Evolutionary conservation across 1,140 invertebrate species (phyloP).

Genomic region (Elymnias hypermnestra): DNA sequence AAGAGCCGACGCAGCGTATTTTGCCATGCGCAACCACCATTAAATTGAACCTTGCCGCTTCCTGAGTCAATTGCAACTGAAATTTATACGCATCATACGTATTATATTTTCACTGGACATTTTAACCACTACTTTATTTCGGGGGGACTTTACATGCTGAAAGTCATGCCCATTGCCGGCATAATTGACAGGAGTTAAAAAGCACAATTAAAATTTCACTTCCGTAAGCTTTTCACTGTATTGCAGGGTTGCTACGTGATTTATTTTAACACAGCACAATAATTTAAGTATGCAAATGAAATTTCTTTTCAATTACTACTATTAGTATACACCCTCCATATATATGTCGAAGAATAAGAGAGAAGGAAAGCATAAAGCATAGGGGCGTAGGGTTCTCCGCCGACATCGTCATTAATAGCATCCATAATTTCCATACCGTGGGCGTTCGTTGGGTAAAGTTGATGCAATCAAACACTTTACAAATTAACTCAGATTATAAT

Average conservation of each 20-base stretch:
- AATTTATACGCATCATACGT: constrained; percentile 25
- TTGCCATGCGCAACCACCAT: constrained; percentile 67
- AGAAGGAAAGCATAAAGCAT: too few relatives aligned
- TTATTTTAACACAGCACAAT: not conserved
- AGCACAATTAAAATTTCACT: constrained; percentile 4
- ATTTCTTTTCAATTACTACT: too few relatives aligned
- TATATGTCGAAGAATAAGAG: too few relatives aligned
- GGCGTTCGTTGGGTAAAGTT: too few relatives aligned
- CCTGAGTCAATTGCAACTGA: constrained; percentile 56
- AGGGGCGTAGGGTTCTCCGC: too few relatives aligned
- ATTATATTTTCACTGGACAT: constrained; percentile 19
- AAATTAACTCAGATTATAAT: too few relatives aligned
- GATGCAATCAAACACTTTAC: too few relatives aligned
- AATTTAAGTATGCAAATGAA: too few relatives aligned
- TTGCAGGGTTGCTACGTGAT: not conserved
- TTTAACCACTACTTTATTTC: constrained; percentile 12
- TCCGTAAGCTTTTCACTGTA: not conserved
- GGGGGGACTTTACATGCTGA: constrained; percentile 6
- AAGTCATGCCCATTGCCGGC: constrained; percentile 9
- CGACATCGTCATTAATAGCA: too few relatives aligned
- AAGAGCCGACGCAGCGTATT: constrained; percentile 38
- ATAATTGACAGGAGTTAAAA: constrained; percentile 9
- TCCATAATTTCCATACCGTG: too few relatives aligned
- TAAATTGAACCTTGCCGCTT: constrained; percentile 68
- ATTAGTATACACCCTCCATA: too few relatives aligned